Base-by-base conservation (phyloP, 2,113 vertebrate species). In the Orientallactaga bullata region DNA sequence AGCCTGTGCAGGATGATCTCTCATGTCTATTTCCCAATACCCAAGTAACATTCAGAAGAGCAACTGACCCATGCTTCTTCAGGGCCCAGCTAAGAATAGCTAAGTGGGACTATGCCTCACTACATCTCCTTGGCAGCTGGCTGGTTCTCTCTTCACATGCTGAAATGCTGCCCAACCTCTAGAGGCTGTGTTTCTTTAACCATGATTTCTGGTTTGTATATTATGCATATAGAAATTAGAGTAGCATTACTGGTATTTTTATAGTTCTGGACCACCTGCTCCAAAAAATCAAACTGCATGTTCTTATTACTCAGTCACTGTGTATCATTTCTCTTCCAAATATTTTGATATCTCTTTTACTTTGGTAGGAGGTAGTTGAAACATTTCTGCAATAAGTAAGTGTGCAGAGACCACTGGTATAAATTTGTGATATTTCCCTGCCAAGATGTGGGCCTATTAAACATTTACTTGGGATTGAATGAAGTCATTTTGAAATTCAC, bases 401-500 rank as follows among this genome's bases (percentile, higher is more conserved):
- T 58, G 5, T 76, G 2, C 11, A 90, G 76, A 82, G 71, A 72
- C 17, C 37, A 83, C 26, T 13, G 23, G 58, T 71, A 95, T 91
- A 96, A 37, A 60, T 89, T 88, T 94, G 78, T 88, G 74, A 90
- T 66, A 61, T 85, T 90, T 83, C 77, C 55, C 30, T 86, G 39
- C 78, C 66, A 55, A 84, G 30, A 32, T 90, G 26, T 84, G 47
- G 8, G 85, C 21, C 72, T 86, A 76, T 72, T 88, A 78, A 95
- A 93, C 90, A 23, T 94, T 85, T 88, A 72, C 78, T 47, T 92
- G 78, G 96, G 51, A 86, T 86, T 68, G 20, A 90, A 85, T 93
- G 74, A 63, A 88, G 35, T 89, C 24, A 83, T 92, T 94, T 93
- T 68, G 83, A 88, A 94, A 94, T 96, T 68, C 95, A 16, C 42